phyloP scores from a whole-genome alignment of 2,888 invertebrate species.

The Hypena proboscidalis region DNA sequence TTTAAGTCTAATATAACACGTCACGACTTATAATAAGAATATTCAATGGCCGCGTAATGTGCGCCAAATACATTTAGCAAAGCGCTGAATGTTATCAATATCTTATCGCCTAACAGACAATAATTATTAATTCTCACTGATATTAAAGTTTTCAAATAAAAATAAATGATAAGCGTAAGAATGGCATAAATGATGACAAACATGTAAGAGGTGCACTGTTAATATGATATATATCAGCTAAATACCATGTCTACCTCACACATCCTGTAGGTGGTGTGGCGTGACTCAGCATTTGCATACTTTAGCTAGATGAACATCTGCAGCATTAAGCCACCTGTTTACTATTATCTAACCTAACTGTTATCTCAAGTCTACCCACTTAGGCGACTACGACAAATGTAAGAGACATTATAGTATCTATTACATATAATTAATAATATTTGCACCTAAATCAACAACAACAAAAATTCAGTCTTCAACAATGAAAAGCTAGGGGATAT shows the following conservation, averaged over 20 bases:
- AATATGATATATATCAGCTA: too few species aligned
- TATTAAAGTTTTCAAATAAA: background rate
- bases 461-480: too few species aligned
- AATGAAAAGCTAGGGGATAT: too few species aligned
- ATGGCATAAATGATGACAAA: too few species aligned
- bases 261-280: conserved; percentile 1
- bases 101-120: background rate
- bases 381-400: conserved; percentile 1
- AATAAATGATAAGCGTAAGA: background rate
- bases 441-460: too few species aligned
- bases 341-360: background rate
- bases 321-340: conserved; percentile 1
- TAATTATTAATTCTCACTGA: background rate
- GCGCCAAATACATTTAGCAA: conserved; percentile 1
- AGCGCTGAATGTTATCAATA: conserved; percentile 1
- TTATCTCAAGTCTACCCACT: conserved; percentile 1
- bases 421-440: background rate
- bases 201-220: too few species aligned
- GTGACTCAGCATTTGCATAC: conserved; percentile 3
- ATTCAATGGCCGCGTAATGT: conserved; percentile 5
- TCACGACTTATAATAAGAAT: conserved; percentile 7
- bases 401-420: background rate
- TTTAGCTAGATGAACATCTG: background rate
- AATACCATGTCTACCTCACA: background rate
- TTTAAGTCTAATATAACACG: conserved; percentile 4